phyloP scores from a whole-genome alignment of 1,140 invertebrate genomes.

The Ridgeia piscesae region DNA sequence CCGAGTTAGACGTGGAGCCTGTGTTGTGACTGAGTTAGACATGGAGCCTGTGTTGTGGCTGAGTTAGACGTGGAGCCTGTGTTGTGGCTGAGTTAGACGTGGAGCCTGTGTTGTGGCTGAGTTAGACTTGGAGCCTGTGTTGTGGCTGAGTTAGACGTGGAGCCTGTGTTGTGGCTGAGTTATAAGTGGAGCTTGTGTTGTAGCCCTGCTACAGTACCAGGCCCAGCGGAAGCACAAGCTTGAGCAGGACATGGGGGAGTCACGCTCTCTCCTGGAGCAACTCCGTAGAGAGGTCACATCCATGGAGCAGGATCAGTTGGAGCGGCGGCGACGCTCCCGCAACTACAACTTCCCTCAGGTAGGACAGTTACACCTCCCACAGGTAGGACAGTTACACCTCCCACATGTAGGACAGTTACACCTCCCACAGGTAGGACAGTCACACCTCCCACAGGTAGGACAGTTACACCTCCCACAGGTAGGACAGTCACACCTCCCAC shows the following conservation, averaged over 20 bases:
- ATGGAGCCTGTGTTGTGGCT: no score
- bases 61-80: no score
- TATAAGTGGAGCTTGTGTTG: not conserved
- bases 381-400: not conserved
- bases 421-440: not conserved
- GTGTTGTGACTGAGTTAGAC: no score
- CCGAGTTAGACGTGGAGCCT: no score
- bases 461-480: no score
- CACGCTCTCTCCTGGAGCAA: not conserved
- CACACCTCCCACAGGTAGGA: no score
- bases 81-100: no score
- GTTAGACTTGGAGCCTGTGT: no score
- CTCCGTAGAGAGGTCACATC: not conserved
- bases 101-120: no score
- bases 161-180: no score
- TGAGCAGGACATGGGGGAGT: not conserved
- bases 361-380: not conserved
- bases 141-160: no score
- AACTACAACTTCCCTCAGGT: not conserved
- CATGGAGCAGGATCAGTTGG: conserved; percentile 3
- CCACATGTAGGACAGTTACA: not conserved
- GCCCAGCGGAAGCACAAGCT: not conserved
- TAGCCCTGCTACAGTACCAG: conserved; percentile 12
- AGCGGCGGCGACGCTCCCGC: not conserved
- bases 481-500: no score